phyloP scores from a whole-genome alignment of 2,888 invertebrate species.

The Cheilosia soror region DNA sequence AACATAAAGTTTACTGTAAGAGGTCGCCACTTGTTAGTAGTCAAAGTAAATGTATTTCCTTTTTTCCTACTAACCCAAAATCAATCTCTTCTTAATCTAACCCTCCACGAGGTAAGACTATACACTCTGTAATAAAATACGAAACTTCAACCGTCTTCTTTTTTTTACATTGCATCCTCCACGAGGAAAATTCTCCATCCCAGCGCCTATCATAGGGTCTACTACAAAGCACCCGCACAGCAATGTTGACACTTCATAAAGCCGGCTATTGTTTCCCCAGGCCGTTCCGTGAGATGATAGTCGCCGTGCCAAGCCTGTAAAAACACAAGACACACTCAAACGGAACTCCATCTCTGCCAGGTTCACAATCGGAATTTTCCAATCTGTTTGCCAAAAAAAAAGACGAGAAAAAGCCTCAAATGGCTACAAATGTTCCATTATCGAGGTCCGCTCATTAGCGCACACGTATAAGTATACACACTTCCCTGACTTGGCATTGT shows the following conservation, averaged over 20 bases:
- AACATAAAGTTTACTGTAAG: too few relatives aligned
- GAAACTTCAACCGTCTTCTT: too few relatives aligned
- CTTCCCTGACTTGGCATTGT: neutral
- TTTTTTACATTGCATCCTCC: too few relatives aligned
- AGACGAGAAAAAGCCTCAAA: neutral
- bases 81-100: too few relatives aligned
- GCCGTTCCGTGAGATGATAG: slow-evolving; percentile 1
- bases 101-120: too few relatives aligned
- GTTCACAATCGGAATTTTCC: slow-evolving; percentile 6
- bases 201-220: too few relatives aligned
- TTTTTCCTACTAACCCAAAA: too few relatives aligned
- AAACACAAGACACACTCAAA: neutral
- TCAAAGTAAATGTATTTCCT: too few relatives aligned
- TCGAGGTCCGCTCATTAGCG: slow-evolving; percentile 45
- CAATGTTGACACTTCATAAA: slow-evolving; percentile 43
- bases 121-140: too few relatives aligned
- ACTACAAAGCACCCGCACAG: too few relatives aligned
- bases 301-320: slow-evolving; percentile 2
- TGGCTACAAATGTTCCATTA: neutral
- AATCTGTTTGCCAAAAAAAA: slow-evolving; percentile 25
- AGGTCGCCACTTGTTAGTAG: too few relatives aligned
- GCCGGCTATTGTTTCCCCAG: slow-evolving; percentile 21
- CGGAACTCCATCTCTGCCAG: neutral
- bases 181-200: too few relatives aligned
- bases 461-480: slow-evolving; percentile 4